These are phyloP conservation scores for Rhogogaster chlorosoma DNA, from an alignment of 2,888 invertebrate species.

Conservation along the genomic window DNA sequence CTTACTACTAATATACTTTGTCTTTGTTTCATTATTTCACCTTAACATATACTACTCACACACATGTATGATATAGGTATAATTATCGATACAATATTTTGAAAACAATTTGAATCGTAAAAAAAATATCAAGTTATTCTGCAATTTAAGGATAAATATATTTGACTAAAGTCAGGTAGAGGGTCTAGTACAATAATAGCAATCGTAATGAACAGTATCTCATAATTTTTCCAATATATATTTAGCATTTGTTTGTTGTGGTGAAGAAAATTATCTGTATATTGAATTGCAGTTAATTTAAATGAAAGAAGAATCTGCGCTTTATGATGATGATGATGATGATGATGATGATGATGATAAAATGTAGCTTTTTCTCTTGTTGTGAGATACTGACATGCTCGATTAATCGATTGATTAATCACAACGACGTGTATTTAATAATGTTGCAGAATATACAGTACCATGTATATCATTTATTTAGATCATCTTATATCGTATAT, in stretches of 20 bases:
- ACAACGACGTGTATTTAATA: slow-evolving; percentile 14
- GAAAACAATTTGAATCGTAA: slow-evolving; percentile 27
- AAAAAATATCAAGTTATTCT: slow-evolving; percentile 46
- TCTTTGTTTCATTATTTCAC: not conserved
- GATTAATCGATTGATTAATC: slow-evolving; percentile 5
- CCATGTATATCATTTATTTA: slow-evolving; percentile 30
- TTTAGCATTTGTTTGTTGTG: not conserved
- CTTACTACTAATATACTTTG: not conserved
- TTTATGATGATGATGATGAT: not conserved
- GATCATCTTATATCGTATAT: slow-evolving; percentile 6
- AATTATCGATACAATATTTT: slow-evolving; percentile 4
- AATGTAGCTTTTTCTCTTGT: not conserved
- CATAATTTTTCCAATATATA: not conserved
- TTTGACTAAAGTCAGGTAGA: slow-evolving; percentile 42
- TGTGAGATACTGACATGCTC: not conserved
- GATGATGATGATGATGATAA: not conserved
- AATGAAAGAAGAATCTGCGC: not conserved
- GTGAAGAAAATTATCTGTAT: not conserved
- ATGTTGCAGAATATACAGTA: slow-evolving; percentile 25
- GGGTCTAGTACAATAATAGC: slow-evolving; percentile 12
- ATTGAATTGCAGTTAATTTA: not conserved
- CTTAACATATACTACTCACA: not conserved
- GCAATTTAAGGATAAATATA: slow-evolving; percentile 22
- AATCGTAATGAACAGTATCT: not conserved
- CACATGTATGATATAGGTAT: not conserved